Conservation (phyloP, 2,113 vertebrate genomes). For the Elachura formosa region DNA sequence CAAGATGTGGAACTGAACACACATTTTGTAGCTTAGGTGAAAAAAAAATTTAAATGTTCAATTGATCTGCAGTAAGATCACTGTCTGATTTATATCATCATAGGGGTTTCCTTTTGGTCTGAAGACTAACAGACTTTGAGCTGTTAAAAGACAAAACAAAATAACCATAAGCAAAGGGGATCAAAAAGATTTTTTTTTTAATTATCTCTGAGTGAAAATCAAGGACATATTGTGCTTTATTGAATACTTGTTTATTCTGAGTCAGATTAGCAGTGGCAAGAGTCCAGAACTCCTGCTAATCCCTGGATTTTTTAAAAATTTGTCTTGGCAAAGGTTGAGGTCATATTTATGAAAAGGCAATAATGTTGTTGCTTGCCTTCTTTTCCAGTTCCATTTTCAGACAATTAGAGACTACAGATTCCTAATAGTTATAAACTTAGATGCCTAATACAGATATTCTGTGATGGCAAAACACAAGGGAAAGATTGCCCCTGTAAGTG, state of each 20-base stretch:
- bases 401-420: neutral
- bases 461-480: neutral
- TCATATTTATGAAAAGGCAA: neutral
- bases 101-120: neutral
- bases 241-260: neutral
- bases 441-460: neutral
- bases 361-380: neutral
- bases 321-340: neutral
- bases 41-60: neutral
- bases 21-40: neutral
- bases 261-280: neutral
- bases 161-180: neutral
- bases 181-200: neutral
- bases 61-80: neutral
- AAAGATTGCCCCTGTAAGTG: neutral
- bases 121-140: neutral
- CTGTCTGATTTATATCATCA: neutral
- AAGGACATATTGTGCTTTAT: neutral
- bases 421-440: neutral
- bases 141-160: neutral
- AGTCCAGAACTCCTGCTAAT: neutral
- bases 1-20: neutral
- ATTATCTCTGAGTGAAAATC: neutral
- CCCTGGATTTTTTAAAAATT: neutral
- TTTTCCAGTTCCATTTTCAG: neutral